Evolutionary conservation across 2,113 vertebrate species (phyloP).

Genomic region (Verasper variegatus): DNA sequence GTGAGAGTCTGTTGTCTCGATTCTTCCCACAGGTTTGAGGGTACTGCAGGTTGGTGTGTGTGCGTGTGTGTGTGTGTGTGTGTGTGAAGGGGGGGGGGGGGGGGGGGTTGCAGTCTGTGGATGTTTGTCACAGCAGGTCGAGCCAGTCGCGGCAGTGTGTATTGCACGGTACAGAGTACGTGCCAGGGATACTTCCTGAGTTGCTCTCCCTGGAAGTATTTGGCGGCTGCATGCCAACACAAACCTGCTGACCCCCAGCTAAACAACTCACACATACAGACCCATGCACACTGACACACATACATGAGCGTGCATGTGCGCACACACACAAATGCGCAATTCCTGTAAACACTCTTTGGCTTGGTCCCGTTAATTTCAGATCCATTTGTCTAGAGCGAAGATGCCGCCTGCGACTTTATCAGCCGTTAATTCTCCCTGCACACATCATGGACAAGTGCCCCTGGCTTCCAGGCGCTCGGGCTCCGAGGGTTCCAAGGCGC

Average conservation of each 20-base stretch:
- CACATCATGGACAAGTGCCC: conserved; percentile 41
- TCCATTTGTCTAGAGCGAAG: conserved; percentile 20
- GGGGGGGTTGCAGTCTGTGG: conserved; percentile 36
- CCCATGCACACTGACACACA: conserved; percentile 37
- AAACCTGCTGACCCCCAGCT: conserved; percentile 74
- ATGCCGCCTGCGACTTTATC: conserved; percentile 41
- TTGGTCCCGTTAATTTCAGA: conserved; percentile 5
- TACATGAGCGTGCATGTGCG: not conserved
- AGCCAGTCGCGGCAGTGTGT: conserved; percentile 53
- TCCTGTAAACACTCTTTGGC: not conserved
- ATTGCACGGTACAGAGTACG: conserved; percentile 46
- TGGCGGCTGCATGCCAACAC: conserved; percentile 62
- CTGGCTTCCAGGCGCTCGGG: conserved; percentile 52
- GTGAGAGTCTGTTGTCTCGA: conserved; percentile 16
- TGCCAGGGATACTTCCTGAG: conserved; percentile 76
- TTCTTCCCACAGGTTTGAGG: conserved; percentile 19
- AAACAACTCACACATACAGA: conserved; percentile 45
- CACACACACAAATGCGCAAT: not conserved
- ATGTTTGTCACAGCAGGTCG: conserved; percentile 65
- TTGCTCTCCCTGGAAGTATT: conserved; percentile 65
- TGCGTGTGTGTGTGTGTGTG: too few relatives aligned
- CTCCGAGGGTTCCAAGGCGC: conserved; percentile 61
- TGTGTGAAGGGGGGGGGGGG: not conserved
- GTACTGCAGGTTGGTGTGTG: conserved; percentile 8
- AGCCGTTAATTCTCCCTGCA: conserved; percentile 44